Base-by-base conservation (phyloP, 2,888 invertebrate genomes). In the Lepeophtheirus nordmannii region DNA sequence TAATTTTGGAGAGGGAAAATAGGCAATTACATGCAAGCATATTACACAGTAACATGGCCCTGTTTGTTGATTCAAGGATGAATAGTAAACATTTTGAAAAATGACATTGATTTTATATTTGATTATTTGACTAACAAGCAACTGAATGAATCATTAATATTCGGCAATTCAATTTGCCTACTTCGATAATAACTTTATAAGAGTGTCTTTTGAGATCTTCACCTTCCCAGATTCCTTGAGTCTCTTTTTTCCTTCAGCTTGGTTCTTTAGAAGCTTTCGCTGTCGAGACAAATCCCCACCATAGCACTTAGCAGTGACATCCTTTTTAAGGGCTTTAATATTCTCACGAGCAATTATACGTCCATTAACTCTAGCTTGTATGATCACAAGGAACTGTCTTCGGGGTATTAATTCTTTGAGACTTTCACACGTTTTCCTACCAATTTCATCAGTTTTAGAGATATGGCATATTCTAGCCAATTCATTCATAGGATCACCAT, bases 161-260 rank as follows among this genome's bases (percentile, higher is more conserved):
- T 30, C 30, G 30, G 30, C 30, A 30, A 30, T 30, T 30, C 7
- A 7, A 30, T 30, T 30, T 30, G 30, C 30, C 53, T 46, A 46
- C 8, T 64, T 64, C 10, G 53, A 23, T 30, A 96, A 78, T 66
- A 94, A 85, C 76, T 90, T 85, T 70, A 96, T 87, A 75, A 97
- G 97, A 1, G 92, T 91, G 74, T 96, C 86, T 74, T 90, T 83
- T 2, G 96, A 93, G 71, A 97, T 80, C 72, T 86, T 83, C 70
- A 98, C 86, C 74, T 90, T 91, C 61, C 92, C 94, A 68, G 94
- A 81, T 80, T 85, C 84, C 72, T 87, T 82, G 89, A 97, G 87
- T 75, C 85, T 85, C 76, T 89, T 90, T 76, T 97, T 97, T 10
- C 96, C 96, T 72, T 92, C 92, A 0, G 87, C 82, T 79, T 98